These are phyloP conservation scores for Leucoptera coffeella DNA, from an alignment of 2,888 invertebrate genomes.

Conservation along the genomic window DNA sequence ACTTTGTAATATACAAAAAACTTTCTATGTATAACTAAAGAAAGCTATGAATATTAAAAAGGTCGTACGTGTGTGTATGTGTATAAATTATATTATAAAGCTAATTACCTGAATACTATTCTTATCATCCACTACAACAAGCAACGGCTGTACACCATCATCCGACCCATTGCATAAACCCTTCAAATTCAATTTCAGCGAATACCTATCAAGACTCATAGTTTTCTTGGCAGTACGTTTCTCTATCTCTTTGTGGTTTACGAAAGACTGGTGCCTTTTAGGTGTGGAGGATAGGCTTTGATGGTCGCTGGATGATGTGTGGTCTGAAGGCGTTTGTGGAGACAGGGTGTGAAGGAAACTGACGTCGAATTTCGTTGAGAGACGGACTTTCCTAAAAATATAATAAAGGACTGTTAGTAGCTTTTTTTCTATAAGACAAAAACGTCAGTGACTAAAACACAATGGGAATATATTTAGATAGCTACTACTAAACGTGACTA, in stretches of 20 bases:
- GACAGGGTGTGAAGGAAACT: conserved; percentile 23
- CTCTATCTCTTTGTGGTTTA: conserved; percentile 15
- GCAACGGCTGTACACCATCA: conserved; percentile 25
- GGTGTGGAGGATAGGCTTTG: conserved; percentile 19
- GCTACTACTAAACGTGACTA: too few relatives aligned
- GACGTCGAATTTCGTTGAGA: conserved; percentile 39
- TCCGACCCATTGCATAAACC: conserved; percentile 29
- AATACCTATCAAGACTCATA: conserved; percentile 27
- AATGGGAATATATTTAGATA: too few relatives aligned
- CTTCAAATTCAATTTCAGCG: conserved; percentile 30
- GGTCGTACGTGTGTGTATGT: too few relatives aligned
- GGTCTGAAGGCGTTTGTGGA: conserved; percentile 17
- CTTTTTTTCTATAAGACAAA: too few relatives aligned
- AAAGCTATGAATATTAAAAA: too few relatives aligned
- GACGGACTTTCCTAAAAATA: conserved; percentile 25
- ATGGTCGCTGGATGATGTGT: conserved; percentile 10
- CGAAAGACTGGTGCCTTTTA: conserved; percentile 27
- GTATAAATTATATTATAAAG: too few relatives aligned
- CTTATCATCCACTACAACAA: conserved; percentile 39
- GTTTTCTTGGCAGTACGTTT: conserved; percentile 21
- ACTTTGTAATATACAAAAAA: too few relatives aligned
- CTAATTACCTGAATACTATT: conserved; percentile 46
- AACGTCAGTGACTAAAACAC: too few relatives aligned
- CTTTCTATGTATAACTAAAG: too few relatives aligned
- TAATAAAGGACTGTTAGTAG: not conserved